Evolutionary conservation across 2,113 vertebrate species (phyloP).

Genomic region (Fregata magnificens): DNA sequence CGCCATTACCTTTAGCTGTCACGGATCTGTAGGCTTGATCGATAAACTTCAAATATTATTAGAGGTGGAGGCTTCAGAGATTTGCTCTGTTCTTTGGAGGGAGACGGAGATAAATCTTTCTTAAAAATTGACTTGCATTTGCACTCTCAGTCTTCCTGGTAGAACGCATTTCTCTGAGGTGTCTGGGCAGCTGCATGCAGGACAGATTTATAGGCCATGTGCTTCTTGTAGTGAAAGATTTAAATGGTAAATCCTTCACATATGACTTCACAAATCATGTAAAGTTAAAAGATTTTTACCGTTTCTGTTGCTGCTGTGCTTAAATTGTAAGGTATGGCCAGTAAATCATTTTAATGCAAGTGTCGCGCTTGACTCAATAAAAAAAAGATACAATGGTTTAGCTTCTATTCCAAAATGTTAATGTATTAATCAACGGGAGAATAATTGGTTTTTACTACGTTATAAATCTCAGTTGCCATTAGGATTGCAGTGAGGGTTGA

Average conservation of each 20-base stretch:
- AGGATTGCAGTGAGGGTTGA: constrained; percentile 70
- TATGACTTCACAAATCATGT: constrained; percentile 93
- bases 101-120: constrained; percentile 88
- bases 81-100: constrained; percentile 84
- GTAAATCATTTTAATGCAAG: constrained; percentile 91
- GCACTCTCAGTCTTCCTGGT: constrained; percentile 81
- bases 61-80: constrained; percentile 86
- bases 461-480: constrained; percentile 80
- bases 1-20: constrained; percentile 88
- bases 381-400: constrained; percentile 75
- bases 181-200: constrained; percentile 68
- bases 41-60: constrained; percentile 93
- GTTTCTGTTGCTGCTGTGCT: constrained; percentile 85
- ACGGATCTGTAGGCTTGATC: constrained; percentile 88
- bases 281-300: constrained; percentile 89
- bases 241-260: constrained; percentile 92
- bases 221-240: constrained; percentile 91
- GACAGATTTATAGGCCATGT: constrained; percentile 87
- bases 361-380: constrained; percentile 77
- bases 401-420: constrained; percentile 84
- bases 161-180: constrained; percentile 82
- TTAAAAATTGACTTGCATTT: constrained; percentile 85
- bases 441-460: constrained; percentile 78
- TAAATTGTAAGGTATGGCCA: constrained; percentile 84
- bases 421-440: constrained; percentile 85